phyloP scores from a whole-genome alignment of 2,888 invertebrate species.

The Clepsis dumicolana region DNA sequence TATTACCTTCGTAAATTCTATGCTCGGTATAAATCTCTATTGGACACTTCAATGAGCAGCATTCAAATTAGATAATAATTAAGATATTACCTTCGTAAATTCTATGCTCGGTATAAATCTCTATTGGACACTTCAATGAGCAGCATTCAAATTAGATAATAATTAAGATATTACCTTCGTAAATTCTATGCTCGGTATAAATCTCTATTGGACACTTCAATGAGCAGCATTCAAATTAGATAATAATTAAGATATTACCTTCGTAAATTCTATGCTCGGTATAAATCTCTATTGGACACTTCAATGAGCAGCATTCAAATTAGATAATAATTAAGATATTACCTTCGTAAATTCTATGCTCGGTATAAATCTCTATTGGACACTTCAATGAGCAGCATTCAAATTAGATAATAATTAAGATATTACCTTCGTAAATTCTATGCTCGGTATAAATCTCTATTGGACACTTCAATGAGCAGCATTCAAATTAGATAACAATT shows the following conservation, averaged over 20 bases:
- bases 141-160: conserved; percentile 17
- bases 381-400: conserved; percentile 8
- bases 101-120: neutral
- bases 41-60: conserved; percentile 2
- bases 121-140: conserved; percentile 1
- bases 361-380: neutral
- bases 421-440: neutral
- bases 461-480: conserved; percentile 2
- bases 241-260: conserved; percentile 10
- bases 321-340: conserved; percentile 13
- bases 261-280: neutral
- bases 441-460: neutral
- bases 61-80: conserved; percentile 19
- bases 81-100: neutral
- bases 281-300: neutral
- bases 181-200: neutral
- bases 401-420: conserved; percentile 17
- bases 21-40: neutral
- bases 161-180: neutral
- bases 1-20: neutral
- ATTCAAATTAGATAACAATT: conserved; percentile 18
- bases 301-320: conserved; percentile 13
- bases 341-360: neutral
- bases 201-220: conserved; percentile 5
- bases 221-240: conserved; percentile 13